Evolutionary conservation across 2,888 invertebrate genomes (phyloP), one percentile per base, ranked within the genome.

Genomic region (Cataglyphis albicans): DNA sequence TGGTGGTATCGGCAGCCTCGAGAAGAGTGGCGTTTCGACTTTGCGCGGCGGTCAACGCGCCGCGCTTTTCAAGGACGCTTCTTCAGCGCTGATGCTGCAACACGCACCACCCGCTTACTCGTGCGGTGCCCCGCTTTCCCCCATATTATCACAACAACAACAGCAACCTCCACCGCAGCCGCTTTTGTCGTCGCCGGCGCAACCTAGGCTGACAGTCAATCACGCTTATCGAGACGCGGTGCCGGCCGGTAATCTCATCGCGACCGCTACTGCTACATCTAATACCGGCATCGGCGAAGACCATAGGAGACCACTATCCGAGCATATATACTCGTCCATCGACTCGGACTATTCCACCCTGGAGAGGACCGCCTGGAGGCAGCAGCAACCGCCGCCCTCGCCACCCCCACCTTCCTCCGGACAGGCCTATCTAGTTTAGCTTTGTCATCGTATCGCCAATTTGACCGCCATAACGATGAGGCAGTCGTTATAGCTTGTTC

Each of bases 321-420:
- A 98, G 95, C 98, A 98, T 94, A 98, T 98, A 93, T 98, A 98
- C 94, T 98, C 98, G 81, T 98, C 98, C 93, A 98, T 98, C 95
- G 98, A 98, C 95, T 98, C 98, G 84, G 98, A 98, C 94, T 98
- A 98, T 93, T 97, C 97, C 91, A 97, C 97, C 82, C 96, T 98
- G 91, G 98, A 98, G 95, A 96, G 98, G 90, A 94, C 92, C 96
- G 95, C 93, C 95, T 95, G 93, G 96, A 96, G 90, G 95, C 95
- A 88, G 91, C 95, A 93, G 95, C 95, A 91, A 95, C 93, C 94
- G 91, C 92, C 94, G 95, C 95, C 59, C 95, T 95, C 86, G 94
- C 95, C 92, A 88, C 95, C 89, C 94, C 93, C 95, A 92, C 93
- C 95, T 95, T 93, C 92, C 81, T 92, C 94, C 76, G 94, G 94